A percentile compares a stretch with the other conserved stretches of the same genome.
Conservation (phyloP, 64 coral and sea anemone genomes). For the Hydrozoanthus tunicans region DNA sequence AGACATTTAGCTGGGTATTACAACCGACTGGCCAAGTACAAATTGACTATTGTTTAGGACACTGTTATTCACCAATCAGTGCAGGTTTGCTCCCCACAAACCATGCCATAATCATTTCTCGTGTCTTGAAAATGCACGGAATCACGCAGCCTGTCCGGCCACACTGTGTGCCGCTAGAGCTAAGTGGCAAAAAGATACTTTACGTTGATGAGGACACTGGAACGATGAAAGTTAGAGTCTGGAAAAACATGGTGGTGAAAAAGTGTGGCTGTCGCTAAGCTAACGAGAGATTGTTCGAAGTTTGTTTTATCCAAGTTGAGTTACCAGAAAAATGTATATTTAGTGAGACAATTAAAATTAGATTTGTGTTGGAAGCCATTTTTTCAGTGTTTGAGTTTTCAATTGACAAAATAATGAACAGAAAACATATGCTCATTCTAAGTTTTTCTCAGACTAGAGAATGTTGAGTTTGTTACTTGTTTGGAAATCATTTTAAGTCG, state of each 20-base stretch:
- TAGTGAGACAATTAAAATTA: too few species aligned
- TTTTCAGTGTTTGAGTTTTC: too few species aligned
- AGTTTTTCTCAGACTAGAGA: too few species aligned
- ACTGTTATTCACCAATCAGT: background rate
- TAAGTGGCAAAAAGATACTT: background rate
- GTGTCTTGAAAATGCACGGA: background rate
- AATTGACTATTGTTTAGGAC: background rate
- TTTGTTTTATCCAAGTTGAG: background rate
- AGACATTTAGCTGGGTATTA: slow-evolving; percentile 7
- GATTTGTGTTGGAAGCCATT: too few species aligned
- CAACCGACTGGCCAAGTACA: background rate
- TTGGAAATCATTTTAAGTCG: too few species aligned
- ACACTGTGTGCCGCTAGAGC: slow-evolving; percentile 20
- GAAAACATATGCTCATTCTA: too few species aligned
- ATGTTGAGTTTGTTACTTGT: too few species aligned
- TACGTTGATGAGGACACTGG: background rate
- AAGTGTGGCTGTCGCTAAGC: slow-evolving; percentile 38
- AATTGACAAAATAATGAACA: too few species aligned
- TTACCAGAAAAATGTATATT: background rate
- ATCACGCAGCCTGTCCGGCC: background rate
- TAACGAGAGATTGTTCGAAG: background rate
- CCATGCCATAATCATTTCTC: slow-evolving; percentile 1
- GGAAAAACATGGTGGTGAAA: slow-evolving; percentile 16
- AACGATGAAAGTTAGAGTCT: slow-evolving; percentile 15
- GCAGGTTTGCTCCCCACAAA: background rate